Evolutionary conservation across 2,888 invertebrate species (phyloP).

Genomic region (Amphipoea oculea): DNA sequence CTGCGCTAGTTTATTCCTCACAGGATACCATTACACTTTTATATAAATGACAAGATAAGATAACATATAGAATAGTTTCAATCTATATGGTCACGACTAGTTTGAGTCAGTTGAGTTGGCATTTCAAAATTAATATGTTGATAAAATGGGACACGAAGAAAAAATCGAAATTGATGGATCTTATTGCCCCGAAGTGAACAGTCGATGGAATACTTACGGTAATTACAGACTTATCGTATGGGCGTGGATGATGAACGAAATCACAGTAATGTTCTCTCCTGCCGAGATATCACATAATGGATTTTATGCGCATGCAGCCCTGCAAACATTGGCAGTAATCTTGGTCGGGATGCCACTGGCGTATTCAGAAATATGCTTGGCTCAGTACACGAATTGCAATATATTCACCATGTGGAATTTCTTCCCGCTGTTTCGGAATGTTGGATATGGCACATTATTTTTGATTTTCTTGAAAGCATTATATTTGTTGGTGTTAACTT

Average conservation of each 20-base stretch:
- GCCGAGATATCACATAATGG: constrained; percentile 79
- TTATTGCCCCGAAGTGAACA: constrained; percentile 68
- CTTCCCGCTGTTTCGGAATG: constrained; percentile 81
- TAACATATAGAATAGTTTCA: constrained; percentile 19
- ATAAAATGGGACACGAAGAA: constrained; percentile 56
- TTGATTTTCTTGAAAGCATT: constrained; percentile 78
- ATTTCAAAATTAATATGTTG: constrained; percentile 33
- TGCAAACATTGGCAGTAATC: constrained; percentile 76
- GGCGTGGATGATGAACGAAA: constrained; percentile 85
- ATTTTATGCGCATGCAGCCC: constrained; percentile 74
- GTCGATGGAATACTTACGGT: constrained; percentile 79
- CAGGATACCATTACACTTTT: constrained; percentile 23
- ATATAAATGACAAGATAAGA: constrained; percentile 49
- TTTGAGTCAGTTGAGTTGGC: constrained; percentile 14
- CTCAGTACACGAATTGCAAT: constrained; percentile 84
- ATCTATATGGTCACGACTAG: constrained; percentile 66
- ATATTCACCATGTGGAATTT: constrained; percentile 83
- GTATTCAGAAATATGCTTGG: constrained; percentile 85
- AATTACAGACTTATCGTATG: constrained; percentile 81
- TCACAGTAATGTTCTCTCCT: constrained; percentile 74
- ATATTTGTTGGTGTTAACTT: constrained; percentile 76
- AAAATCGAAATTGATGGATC: constrained; percentile 66
- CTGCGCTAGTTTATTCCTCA: constrained; percentile 66
- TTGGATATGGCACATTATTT: constrained; percentile 80
- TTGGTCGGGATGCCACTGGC: constrained; percentile 83